Evolutionary conservation across 2,888 invertebrate genomes (phyloP), one percentile per base, ranked within the genome.

Genomic region (Lepeophtheirus nordmannii): DNA sequence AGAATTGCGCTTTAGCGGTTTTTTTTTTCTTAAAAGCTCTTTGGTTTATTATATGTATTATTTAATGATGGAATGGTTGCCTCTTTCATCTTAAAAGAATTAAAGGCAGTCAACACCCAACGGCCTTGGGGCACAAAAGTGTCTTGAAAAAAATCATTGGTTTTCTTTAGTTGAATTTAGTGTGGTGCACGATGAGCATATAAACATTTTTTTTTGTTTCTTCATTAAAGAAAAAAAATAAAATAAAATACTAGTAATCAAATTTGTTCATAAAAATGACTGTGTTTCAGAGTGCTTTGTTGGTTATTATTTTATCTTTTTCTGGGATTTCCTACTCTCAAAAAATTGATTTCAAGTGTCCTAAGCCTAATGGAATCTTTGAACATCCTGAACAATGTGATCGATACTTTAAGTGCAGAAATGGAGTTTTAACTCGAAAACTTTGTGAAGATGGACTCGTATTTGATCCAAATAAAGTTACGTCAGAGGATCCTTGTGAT

Each of bases 371-470:
- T 20, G 65, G 65, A 37, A 53, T 65, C 9, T 65, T 61, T 37
- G 56, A n/a, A 17, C 37, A 53, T 59, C 74, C 82, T 0, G 76
- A 80, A 46, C 90, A 90, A 75, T 91, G 91, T 74, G 91, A 91
- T 79, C 89, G 88, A 76, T 91, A 81, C 77, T 88, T 85, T 77
- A 82, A 85, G 68, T 90, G 90, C 74, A 74, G 75, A 0, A 88
- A 90, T 70, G 87, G 86, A 8, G 77, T 79, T 0, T 80, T 86
- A 41, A 83, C 79, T 69, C 83, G 84, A 72, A 88, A 88, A 75
- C 76, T 88, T 2, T 91, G 91, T 73, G 86, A 89, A 5, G 91
- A 91, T 74, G 91, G 91, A 68, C 80, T 91, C 58, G 88, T 91
- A 64, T 91, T 91, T 76, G 89, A 91, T 79, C 87, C 83, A 1